Percentiles rank a stretch among this genome's conserved stretches.
phyloP scores from a whole-genome alignment of 2,888 invertebrate genomes.

The Patella depressa region DNA sequence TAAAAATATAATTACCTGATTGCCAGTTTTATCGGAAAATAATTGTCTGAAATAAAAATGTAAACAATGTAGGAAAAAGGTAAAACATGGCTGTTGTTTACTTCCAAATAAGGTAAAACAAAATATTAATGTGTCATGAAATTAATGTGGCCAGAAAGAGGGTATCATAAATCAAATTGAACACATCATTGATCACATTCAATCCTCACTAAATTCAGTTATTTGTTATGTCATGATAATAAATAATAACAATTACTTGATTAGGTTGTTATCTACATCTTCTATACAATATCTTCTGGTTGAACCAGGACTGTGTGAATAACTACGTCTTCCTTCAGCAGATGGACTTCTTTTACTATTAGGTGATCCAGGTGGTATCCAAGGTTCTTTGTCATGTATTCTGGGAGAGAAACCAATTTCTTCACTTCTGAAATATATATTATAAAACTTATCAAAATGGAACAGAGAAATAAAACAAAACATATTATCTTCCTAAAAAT shows the following conservation, averaged over 20 bases:
- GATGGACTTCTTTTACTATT: constrained; percentile 25
- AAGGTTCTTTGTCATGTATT: constrained; percentile 25
- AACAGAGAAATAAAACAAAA: too few species aligned
- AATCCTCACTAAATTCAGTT: not conserved
- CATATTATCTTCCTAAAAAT: too few species aligned
- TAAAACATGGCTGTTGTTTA: not conserved
- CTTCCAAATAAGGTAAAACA: not conserved
- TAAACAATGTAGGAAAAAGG: not conserved
- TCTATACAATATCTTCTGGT: constrained; percentile 27
- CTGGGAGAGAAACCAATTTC: not conserved
- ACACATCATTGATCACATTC: not conserved
- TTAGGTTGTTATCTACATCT: constrained; percentile 44
- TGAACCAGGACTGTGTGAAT: constrained; percentile 45
- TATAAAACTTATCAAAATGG: too few species aligned
- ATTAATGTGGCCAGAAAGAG: not conserved
- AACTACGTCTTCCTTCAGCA: constrained; percentile 35
- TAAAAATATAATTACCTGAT: not conserved
- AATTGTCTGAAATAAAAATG: constrained; percentile 23
- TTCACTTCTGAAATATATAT: not conserved
- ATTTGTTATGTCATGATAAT: too few species aligned
- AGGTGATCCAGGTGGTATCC: constrained; percentile 42
- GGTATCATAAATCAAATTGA: not conserved
- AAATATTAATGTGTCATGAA: not conserved
- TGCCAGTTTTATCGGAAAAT: constrained; percentile 19
- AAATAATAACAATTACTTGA: constrained; percentile 39